Evolutionary conservation across 1,140 invertebrate genomes (phyloP).

Genomic region (Myzus persicae): DNA sequence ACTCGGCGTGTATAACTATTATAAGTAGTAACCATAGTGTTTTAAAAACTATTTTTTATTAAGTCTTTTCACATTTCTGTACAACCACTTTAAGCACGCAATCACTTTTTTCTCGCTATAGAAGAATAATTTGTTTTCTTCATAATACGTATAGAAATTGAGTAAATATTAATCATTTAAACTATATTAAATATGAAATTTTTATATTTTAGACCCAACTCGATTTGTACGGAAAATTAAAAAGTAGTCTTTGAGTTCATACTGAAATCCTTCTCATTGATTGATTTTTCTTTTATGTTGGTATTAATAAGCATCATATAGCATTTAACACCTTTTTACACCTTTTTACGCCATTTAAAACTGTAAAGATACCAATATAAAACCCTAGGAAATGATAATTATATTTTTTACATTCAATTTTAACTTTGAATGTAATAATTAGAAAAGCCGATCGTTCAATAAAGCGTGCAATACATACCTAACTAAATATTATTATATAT

Average conservation of each 20-base stretch:
- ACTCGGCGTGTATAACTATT: neutral
- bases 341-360: neutral
- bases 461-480: neutral
- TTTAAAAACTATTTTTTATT: neutral
- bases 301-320: neutral
- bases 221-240: neutral
- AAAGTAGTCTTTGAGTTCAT: neutral
- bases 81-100: neutral
- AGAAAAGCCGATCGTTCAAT: neutral
- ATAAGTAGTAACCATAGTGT: neutral
- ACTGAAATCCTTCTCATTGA: neutral
- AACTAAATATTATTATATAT: no score
- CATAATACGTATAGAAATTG: neutral
- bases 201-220: neutral
- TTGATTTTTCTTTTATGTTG: constrained; percentile 2
- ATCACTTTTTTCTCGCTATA: neutral
- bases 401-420: neutral
- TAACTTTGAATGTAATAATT: neutral
- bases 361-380: neutral
- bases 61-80: neutral
- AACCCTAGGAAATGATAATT: neutral
- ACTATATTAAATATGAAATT: no score
- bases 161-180: neutral
- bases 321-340: neutral
- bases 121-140: neutral